phyloP scores from a whole-genome alignment of 1,140 invertebrate species.

The Nasonia giraulti region DNA sequence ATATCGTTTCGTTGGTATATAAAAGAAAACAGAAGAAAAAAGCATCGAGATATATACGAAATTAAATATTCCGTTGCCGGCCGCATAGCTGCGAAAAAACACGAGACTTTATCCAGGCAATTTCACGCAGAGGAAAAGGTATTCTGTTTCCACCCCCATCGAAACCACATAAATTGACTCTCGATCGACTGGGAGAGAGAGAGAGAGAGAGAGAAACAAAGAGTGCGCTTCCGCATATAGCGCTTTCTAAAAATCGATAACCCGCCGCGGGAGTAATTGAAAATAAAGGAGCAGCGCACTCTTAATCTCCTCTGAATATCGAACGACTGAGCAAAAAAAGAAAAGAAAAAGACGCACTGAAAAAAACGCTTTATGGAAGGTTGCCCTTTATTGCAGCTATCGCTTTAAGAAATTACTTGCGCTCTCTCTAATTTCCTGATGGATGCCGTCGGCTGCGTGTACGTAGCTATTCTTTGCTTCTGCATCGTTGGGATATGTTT shows the following conservation, averaged over 20 bases:
- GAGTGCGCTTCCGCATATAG: no score
- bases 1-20: no score
- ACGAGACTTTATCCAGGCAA: neutral
- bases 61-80: no score
- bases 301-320: neutral
- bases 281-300: neutral
- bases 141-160: neutral
- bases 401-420: conserved; percentile 9
- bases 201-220: neutral
- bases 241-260: neutral
- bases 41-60: no score
- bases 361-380: neutral
- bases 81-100: neutral
- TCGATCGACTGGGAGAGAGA: neutral
- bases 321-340: conserved; percentile 5
- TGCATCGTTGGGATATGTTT: no score
- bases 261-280: neutral
- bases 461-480: no score
- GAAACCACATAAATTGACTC: neutral
- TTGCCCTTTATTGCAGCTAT: conserved; percentile 2
- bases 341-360: no score
- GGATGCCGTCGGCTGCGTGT: no score
- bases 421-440: conserved; percentile 11
- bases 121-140: neutral
- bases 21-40: no score